These are phyloP conservation scores for Gallinago jamesoni DNA, from an alignment of 2,113 vertebrate genomes.

Conservation along the genomic window DNA sequence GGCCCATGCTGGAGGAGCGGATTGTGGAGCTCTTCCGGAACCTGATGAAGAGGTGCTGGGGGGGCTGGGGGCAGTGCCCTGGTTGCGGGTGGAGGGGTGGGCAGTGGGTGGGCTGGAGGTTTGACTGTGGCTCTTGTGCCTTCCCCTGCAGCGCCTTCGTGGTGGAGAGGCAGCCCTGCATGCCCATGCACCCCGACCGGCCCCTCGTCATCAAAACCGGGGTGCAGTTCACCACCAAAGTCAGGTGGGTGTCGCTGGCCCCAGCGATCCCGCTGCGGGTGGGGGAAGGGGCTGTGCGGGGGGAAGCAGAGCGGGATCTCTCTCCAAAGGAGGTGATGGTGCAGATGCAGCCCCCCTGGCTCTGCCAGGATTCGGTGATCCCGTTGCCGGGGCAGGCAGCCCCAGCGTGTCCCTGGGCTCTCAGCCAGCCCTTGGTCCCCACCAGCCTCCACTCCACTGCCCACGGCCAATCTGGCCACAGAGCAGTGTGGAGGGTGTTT, in stretches of 20 bases:
- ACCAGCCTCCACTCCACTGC: not conserved
- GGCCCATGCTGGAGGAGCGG: constrained; percentile 95
- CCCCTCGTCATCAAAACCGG: constrained; percentile 98
- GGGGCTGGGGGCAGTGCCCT: not conserved
- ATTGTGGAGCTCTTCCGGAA: constrained; percentile 96
- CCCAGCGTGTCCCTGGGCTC: not conserved
- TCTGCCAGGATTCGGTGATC: not conserved
- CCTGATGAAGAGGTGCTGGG: constrained; percentile 92
- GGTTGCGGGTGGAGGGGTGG: not conserved
- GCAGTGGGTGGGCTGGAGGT: not conserved
- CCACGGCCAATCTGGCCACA: not conserved
- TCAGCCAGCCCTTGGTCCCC: not conserved
- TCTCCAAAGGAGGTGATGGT: not conserved
- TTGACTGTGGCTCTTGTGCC: not conserved
- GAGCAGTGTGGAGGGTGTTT: not conserved
- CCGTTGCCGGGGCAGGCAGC: fast-evolving
- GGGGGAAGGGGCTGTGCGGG: not conserved
- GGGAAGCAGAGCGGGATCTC: not conserved
- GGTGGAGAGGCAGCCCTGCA: constrained; percentile 96
- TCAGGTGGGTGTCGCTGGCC: constrained; percentile 81
- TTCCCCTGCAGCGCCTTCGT: constrained; percentile 87
- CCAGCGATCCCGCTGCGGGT: fast-evolving
- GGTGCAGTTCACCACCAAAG: constrained; percentile 99
- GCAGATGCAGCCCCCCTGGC: not conserved
- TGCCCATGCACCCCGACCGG: constrained; percentile 99